Conservation (phyloP, 92 coral and sea anemone species). For the Palythoa grandiflora region DNA sequence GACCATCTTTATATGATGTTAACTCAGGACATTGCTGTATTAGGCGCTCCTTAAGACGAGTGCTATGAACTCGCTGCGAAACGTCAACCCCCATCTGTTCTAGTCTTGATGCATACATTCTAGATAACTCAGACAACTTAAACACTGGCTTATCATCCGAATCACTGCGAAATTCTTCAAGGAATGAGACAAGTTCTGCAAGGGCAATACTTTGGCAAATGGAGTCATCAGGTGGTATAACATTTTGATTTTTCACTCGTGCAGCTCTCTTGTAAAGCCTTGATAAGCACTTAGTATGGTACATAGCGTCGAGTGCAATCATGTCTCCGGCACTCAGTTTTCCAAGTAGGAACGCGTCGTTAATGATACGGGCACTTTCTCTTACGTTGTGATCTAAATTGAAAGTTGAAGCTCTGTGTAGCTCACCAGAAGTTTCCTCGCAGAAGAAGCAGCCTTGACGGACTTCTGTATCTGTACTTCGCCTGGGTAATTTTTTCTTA, state of each 20-base stretch:
- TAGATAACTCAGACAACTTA: conserved; percentile 39
- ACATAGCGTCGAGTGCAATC: neutral
- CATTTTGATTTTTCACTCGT: neutral
- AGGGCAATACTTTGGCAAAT: conserved; percentile 25
- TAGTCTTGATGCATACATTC: conserved; percentile 43
- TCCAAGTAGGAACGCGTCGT: neutral
- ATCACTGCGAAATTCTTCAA: conserved; percentile 39
- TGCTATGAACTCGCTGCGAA: conserved; percentile 49
- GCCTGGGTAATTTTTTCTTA: neutral
- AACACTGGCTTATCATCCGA: conserved; percentile 20
- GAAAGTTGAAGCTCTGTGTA: neutral
- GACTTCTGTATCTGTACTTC: neutral
- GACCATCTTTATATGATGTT: conserved; percentile 48
- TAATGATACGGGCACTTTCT: neutral
- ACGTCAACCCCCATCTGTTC: conserved; percentile 62
- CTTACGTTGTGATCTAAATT: neutral
- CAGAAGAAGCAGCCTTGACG: neutral
- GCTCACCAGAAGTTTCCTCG: conserved; percentile 8
- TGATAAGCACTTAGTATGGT: neutral
- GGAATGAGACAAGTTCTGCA: conserved; percentile 43
- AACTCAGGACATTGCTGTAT: conserved; percentile 34
- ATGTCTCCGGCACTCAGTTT: conserved; percentile 16
- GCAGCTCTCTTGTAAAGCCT: conserved; percentile 16
- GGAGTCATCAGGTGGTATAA: neutral
- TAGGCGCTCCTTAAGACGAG: conserved; percentile 49